phyloP scores from a whole-genome alignment of 2,113 vertebrate species.

The Mesitornis unicolor region DNA sequence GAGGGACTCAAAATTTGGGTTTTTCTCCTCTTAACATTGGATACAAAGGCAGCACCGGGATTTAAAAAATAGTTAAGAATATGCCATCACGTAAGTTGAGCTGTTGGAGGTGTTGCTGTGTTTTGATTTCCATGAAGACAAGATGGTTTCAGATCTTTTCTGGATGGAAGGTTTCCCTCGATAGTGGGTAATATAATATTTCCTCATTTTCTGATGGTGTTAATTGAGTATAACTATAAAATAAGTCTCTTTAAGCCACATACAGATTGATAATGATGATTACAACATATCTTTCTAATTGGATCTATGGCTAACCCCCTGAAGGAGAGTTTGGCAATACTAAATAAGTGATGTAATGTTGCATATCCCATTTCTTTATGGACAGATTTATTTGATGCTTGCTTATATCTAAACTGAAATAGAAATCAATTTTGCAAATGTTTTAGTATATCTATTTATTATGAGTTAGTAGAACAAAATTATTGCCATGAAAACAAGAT shows the following conservation, averaged over 20 bases:
- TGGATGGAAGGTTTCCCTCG: not conserved
- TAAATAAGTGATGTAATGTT: not conserved
- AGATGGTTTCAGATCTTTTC: not conserved
- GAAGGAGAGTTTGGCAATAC: not conserved
- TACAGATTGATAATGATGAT: not conserved
- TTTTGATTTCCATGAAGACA: not conserved
- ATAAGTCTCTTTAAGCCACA: not conserved
- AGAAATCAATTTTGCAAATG: not conserved
- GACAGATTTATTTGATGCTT: not conserved
- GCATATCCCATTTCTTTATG: not conserved
- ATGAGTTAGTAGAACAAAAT: not conserved
- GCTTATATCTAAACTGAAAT: not conserved
- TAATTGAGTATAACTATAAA: not conserved
- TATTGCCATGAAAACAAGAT: not conserved
- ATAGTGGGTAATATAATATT: not conserved
- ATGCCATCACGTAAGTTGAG: not conserved
- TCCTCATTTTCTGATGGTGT: not conserved
- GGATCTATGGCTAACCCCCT: not conserved
- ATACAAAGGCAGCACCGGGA: not conserved
- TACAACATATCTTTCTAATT: not conserved
- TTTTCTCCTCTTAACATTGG: not conserved
- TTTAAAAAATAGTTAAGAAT: not conserved
- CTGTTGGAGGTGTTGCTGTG: not conserved
- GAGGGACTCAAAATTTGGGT: rapidly evolving
- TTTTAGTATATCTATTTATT: not conserved